Evolutionary conservation across 1,140 invertebrate genomes (phyloP).

Genomic region (Cydia pomonella): DNA sequence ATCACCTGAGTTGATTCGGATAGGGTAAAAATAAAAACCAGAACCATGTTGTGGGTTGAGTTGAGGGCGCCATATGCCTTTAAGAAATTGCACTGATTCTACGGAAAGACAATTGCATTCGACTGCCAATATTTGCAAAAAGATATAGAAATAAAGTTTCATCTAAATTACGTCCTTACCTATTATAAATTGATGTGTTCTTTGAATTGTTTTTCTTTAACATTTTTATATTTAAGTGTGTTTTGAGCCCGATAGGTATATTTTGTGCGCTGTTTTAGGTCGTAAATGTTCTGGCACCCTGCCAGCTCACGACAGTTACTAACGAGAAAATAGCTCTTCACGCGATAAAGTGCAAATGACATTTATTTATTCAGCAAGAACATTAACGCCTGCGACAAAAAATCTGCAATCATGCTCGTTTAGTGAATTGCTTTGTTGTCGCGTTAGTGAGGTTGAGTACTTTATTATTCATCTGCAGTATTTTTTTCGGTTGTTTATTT

Average conservation of each 20-base stretch:
- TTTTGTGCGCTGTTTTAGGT: neutral
- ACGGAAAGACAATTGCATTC: too few relatives aligned
- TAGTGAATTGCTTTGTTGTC: neutral
- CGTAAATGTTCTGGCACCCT: neutral
- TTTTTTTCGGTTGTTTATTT: too few relatives aligned
- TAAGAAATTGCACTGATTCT: too few relatives aligned
- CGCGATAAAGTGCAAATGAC: conserved; percentile 22
- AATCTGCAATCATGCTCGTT: neutral
- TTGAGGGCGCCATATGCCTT: too few relatives aligned
- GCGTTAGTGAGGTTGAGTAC: neutral
- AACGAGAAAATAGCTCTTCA: conserved; percentile 5
- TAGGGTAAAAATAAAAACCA: too few relatives aligned
- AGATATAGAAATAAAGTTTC: too few relatives aligned
- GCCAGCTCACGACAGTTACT: conserved; percentile 10
- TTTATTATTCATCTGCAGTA: neutral
- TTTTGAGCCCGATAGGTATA: neutral
- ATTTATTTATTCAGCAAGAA: conserved; percentile 24
- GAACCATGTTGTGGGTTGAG: too few relatives aligned
- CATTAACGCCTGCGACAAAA: conserved; percentile 22
- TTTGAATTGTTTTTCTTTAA: neutral
- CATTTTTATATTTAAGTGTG: neutral
- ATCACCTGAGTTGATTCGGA: too few relatives aligned
- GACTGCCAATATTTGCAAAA: too few relatives aligned
- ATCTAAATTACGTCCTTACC: neutral
- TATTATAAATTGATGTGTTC: neutral